Base-by-base conservation (phyloP, 53 echinoderm and acorn worm genomes). In the Actinopyga echinites region DNA sequence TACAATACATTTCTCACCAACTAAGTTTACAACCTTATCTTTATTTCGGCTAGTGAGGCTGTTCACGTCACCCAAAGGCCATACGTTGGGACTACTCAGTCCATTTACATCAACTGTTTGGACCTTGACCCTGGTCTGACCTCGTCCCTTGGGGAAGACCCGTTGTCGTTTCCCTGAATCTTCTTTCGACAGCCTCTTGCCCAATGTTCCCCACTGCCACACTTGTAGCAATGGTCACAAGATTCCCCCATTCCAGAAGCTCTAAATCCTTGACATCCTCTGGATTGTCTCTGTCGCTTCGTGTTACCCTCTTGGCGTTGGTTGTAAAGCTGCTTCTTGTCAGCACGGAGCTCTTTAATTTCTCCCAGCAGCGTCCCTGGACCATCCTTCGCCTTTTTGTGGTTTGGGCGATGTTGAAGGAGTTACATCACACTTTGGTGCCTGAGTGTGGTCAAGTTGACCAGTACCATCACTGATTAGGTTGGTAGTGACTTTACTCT, bases 71-170 rank as follows among this genome's bases (percentile, higher is more conserved):
- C 37, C 37, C 15, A 22, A 42, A 4, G 36, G 36, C 35, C 31
- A n/a, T 35, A 32, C 36, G 12, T 22, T 69, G 20, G 37, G 71
- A 38, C 43, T 19, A 5, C 35, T 69, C 34, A 15, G 71, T 38
- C 71, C 37, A 38, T 69, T 69, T 69, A 42, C 43, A 15, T 69
- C 33, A 35, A 36, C 43, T 15, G 20, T 4, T 35, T 69, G 71
- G 71, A 38, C 23, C 30, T 31, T 35, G 12, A 69, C 43, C 23
- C 37, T 23, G 74, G 75, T 43, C 69, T 40, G 58, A 30, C 31
- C 75, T 60, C 85, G 85, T 74, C 74, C 85, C 85, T 24, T 75
- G 30, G 75, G 52, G 71, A 60, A 30, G 53, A 75, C 75, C 85
- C 33, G 21, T 43, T 52, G 53, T 31, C 75, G 75, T 85, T 85